Evolutionary conservation across 2,888 invertebrate genomes (phyloP), one percentile per base, ranked within the genome.

Genomic region (Phlogophora meticulosa): DNA sequence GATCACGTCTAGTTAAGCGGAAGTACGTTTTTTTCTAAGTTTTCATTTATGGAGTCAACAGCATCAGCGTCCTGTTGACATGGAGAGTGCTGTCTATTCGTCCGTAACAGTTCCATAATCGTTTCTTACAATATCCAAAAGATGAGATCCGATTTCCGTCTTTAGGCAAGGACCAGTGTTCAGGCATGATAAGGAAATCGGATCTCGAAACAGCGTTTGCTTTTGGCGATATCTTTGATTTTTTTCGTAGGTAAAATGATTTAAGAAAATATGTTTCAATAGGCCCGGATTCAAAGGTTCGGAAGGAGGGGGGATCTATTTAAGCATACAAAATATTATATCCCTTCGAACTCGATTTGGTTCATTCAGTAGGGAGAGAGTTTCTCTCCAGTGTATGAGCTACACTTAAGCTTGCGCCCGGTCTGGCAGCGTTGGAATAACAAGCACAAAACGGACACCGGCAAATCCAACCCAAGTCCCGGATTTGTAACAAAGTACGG

Each of bases 401-500:
- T 81, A 79, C 75, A 84, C 83, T 85, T 87, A 86, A 87, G 85
- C 86, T 86, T 78, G 84, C 84, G 82, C 87, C 77, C 85, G 86
- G 85, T 85, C 87, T 85, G 83, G 81, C 83, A 83, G 80, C 87
- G 86, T 82, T 87, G 88, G 90, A 92, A 93, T 94, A 93, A 93
- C 93, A 92, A 92, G 91, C 89, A 88, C 88, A 87, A 88, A 91
- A 90, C 90, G 93, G 93, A 92, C 92, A 90, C 91, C 84, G 90
- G 90, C 88, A 92, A 93, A 93, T 93, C 93, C 92, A 88, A 89
- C 89, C 88, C 88, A 80, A 91, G 91, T 88, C 89, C 88, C 87
- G 93, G 93, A 94, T 94, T 94, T 93, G 92, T 92, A 86, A 91
- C 91, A 92, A 91, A 93, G 92, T 91, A 89, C 87, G 90, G 92